Evolutionary conservation across 1,140 invertebrate genomes (phyloP), one percentile per base, ranked within the genome.

Genomic region (Brachionus angularis): DNA sequence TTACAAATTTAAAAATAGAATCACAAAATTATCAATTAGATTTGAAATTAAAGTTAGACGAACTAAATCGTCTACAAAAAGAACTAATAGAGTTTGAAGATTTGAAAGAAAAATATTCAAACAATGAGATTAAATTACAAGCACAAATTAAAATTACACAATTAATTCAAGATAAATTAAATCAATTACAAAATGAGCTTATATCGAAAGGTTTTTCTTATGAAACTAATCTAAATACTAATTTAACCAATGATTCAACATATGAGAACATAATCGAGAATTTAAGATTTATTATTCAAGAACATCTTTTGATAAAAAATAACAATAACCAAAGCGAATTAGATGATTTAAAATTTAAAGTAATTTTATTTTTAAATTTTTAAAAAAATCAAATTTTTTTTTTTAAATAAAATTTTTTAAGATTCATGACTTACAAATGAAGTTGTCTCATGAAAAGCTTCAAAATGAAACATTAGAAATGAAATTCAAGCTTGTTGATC

Each of bases 381-480:
- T 14, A 42, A 42, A 42, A 7, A 14, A 42, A 14, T 42, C 39
- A 42, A 42, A 42, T 7, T 27, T 29, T 29, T n/a, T 27, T 52
- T 52, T 29, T n/a, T 27, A 5, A 4, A 18, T 46, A n/a, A 46
- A 47, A 16, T 47, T 47, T 21, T 21, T 50, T 50, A 50, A 58
- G 53, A 58, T 58, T 39, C 33, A 58, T 23, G 53, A 58, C 16
- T 39, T 58, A 18, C 53, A 58, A 4, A 58, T 58, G 53, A 58
- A 58, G 18, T 58, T 58, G 23, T 39, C 36, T 21, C 53, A 58
- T 39, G 53, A 58, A 58, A 58, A 58, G 39, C 10, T 58, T 7
- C 53, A 58, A 42, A 58, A 36, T 58, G 53, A 58, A 58, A 39
- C 53, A 12, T 36, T 58, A 10, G 53, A 58, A 58, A 58, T 58